Percentiles rank a stretch among this genome's conserved stretches.
phyloP scores from a whole-genome alignment of 2,797 vertebrate genomes.

The Eutrigla gurnardus region DNA sequence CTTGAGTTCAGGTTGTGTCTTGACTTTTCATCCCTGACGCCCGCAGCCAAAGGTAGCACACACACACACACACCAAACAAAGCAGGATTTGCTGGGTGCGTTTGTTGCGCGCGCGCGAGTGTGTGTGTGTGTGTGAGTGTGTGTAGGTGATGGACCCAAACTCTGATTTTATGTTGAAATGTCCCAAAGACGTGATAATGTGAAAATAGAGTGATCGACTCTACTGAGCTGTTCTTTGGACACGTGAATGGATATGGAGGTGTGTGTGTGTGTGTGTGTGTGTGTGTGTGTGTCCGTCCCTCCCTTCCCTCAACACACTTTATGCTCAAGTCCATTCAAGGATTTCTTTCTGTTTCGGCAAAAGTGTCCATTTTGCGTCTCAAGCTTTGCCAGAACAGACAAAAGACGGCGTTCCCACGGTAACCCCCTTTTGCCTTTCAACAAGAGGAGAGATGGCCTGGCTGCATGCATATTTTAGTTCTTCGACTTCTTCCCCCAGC shows the following conservation, averaged over 20 bases:
- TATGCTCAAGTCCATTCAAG: conserved; percentile 14
- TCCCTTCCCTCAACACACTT: conserved; percentile 34
- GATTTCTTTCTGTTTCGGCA: conserved; percentile 43
- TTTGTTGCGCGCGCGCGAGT: conserved; percentile 23
- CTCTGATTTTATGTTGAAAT: conserved; percentile 59
- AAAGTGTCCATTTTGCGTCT: conserved; percentile 41
- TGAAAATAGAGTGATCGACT: conserved; percentile 64
- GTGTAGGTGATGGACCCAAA: conserved; percentile 12
- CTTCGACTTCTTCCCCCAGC: conserved; percentile 58
- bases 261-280: conserved; percentile 15
- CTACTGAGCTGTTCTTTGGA: conserved; percentile 65
- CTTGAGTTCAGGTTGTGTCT: conserved; percentile 32
- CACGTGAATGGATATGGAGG: conserved; percentile 45
- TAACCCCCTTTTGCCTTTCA: conserved; percentile 52
- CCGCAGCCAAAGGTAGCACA: conserved; percentile 73
- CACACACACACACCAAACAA: conserved; percentile 57
- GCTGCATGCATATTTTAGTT: conserved; percentile 78
- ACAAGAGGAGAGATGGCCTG: conserved; percentile 62
- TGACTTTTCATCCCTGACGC: conserved; percentile 56
- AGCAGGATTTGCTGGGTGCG: conserved; percentile 62
- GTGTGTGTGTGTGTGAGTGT: neutral
- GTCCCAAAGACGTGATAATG: conserved; percentile 71
- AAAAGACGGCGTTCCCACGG: conserved; percentile 28
- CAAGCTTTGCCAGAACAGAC: conserved; percentile 52
- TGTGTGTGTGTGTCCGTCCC: conserved; percentile 10